Percentiles rank a stretch among this genome's conserved stretches.
These are phyloP conservation scores for Diarsia rubi DNA, from an alignment of 2,888 invertebrate genomes.

Conservation along the genomic window DNA sequence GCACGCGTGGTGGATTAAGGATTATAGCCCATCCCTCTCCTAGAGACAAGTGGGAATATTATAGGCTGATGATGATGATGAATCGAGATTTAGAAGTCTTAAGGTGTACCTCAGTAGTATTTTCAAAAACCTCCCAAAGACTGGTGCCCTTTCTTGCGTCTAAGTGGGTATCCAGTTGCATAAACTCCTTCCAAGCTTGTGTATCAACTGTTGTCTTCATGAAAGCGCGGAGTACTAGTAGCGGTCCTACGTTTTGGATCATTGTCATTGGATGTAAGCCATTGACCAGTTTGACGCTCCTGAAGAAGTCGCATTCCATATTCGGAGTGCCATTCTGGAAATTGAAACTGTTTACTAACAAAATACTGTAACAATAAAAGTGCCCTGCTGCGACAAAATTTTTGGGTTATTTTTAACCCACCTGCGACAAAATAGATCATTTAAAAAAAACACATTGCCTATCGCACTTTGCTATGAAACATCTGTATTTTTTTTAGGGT, in stretches of 20 bases:
- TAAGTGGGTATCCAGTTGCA: constrained; percentile 90
- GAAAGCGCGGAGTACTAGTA: constrained; percentile 86
- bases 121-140: constrained; percentile 91
- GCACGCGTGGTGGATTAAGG: too few relatives aligned
- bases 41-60: too few relatives aligned
- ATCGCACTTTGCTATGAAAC: neutral
- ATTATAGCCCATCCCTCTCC: too few relatives aligned
- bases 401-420: too few relatives aligned
- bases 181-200: constrained; percentile 85
- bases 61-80: too few relatives aligned
- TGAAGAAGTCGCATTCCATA: constrained; percentile 90
- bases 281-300: constrained; percentile 79
- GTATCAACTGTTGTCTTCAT: constrained; percentile 81
- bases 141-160: constrained; percentile 89
- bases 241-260: constrained; percentile 84
- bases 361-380: neutral
- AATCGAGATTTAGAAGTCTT: too few relatives aligned
- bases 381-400: neutral
- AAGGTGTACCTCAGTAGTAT: constrained; percentile 80
- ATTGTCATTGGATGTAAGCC: constrained; percentile 81
- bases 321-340: constrained; percentile 85
- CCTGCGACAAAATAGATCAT: too few relatives aligned
- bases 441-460: neutral
- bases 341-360: neutral
- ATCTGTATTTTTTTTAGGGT: neutral